Base-by-base conservation (phyloP, 2,113 vertebrate species). In the Nerophis ophidion region DNA sequence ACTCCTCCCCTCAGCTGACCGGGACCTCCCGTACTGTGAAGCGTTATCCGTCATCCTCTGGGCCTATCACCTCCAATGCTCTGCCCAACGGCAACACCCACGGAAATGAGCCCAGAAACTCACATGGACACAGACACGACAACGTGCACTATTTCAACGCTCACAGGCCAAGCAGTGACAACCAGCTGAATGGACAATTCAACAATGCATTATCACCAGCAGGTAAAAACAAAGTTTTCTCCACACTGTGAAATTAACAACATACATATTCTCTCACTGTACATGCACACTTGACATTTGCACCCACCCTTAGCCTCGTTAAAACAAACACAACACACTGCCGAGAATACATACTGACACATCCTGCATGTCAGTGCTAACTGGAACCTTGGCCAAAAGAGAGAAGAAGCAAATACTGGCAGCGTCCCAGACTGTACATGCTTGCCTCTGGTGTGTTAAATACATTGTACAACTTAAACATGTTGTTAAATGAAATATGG, bases 41-140 rank as follows among this genome's bases (percentile, higher is more conserved):
- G 17, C 93, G 94, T 38, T 93, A 94, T 79, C 94, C 93, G 11
- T 90, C 90, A 70, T 83, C 84, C 7, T 81, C 80, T 10, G 87
- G 89, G 64, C 93, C 92, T 7, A 92, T 95, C 77, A 92, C 80
- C 11, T 96, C 94, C 81, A 97, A 98, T 11, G 90, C 91, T 12
- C 82, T 97, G 7, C 92, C 93, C 5, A 81, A 1, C 0, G 87
- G 87, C 49, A 87, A 69, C 3, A 13, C 70, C 8, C 66, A 49
- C 3, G 14, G 44, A 6, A 48, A 3, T 0, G 77, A 79, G n/a
- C 77, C 69, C 35, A 62, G 71, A 61, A 76, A 57, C 69, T 64
- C 71, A 74, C 52, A 85, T 3, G 68, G 70, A 26, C 77, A 86
- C 34, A 66, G 81, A 51, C 68, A 71, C 2, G 48, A 68, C 67